phyloP scores from a whole-genome alignment of 2,113 vertebrate species.

The Dolichotis patagonum region DNA sequence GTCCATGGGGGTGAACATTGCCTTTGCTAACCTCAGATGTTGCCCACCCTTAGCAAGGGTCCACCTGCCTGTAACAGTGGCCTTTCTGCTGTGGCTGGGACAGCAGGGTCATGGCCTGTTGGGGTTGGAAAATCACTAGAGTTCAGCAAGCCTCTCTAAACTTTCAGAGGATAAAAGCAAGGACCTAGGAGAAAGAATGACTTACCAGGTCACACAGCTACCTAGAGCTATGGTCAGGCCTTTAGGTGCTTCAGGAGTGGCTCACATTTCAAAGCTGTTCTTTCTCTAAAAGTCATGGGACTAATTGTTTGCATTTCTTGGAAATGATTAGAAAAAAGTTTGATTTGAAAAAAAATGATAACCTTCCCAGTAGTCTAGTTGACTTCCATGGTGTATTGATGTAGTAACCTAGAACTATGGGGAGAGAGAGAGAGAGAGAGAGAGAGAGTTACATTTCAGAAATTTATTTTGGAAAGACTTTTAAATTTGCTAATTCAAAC shows the following conservation, averaged over 20 bases:
- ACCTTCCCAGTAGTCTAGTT: not conserved
- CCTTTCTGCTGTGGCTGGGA: not conserved
- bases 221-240: fast-evolving
- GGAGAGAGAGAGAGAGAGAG: too few species aligned
- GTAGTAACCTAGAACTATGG: not conserved
- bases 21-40: not conserved
- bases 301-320: not conserved
- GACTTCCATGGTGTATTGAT: not conserved
- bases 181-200: not conserved
- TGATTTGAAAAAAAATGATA: not conserved
- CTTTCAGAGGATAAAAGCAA: not conserved
- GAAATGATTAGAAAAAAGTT: not conserved
- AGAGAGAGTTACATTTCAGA: not conserved
- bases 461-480: not conserved
- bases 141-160: not conserved
- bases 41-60: not conserved
- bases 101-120: not conserved
- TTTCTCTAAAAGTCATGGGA: not conserved
- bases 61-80: not conserved
- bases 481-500: not conserved
- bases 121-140: not conserved
- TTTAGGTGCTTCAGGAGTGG: not conserved
- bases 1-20: not conserved
- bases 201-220: not conserved
- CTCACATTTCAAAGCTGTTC: not conserved